phyloP scores from a whole-genome alignment of 1,140 invertebrate genomes.

The Hesperophylax magnus region DNA sequence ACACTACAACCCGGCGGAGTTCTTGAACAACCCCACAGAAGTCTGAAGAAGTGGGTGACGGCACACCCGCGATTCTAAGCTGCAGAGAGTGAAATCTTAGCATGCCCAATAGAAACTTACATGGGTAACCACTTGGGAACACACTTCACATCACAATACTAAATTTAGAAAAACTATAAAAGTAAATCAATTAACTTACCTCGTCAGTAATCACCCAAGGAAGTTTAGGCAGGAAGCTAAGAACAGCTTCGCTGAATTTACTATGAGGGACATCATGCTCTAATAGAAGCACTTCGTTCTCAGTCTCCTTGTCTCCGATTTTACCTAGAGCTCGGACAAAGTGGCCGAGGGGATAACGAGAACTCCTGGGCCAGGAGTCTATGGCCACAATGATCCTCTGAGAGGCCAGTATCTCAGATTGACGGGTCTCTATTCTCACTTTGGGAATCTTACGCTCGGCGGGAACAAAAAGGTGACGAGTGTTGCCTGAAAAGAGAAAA shows the following conservation, averaged over 20 bases:
- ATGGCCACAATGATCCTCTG: slow-evolving; percentile 94
- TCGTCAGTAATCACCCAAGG: slow-evolving; percentile 92
- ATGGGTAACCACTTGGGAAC: too few species aligned
- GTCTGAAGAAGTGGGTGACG: too few species aligned
- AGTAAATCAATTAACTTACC: slow-evolving; percentile 66
- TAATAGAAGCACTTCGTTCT: slow-evolving; percentile 95
- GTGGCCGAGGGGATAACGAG: slow-evolving; percentile 84
- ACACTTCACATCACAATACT: too few species aligned
- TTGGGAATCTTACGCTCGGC: slow-evolving; percentile 92
- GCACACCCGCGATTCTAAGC: too few species aligned
- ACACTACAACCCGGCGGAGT: too few species aligned
- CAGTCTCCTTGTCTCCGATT: slow-evolving; percentile 86
- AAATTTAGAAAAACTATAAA: too few species aligned
- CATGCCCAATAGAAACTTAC: too few species aligned
- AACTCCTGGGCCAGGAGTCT: slow-evolving; percentile 92
- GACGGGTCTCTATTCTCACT: slow-evolving; percentile 92
- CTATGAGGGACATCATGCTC: slow-evolving; percentile 98
- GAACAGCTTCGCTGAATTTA: slow-evolving; percentile 94
- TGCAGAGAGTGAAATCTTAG: too few species aligned
- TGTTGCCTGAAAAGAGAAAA: slow-evolving; percentile 71
- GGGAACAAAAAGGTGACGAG: slow-evolving; percentile 89
- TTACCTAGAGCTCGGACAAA: slow-evolving; percentile 89
- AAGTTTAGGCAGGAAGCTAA: slow-evolving; percentile 91
- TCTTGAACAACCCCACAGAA: too few species aligned
- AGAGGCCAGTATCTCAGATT: slow-evolving; percentile 83